These are phyloP conservation scores for Agrochola circellaris DNA, from an alignment of 2,888 invertebrate species.

Conservation along the genomic window DNA sequence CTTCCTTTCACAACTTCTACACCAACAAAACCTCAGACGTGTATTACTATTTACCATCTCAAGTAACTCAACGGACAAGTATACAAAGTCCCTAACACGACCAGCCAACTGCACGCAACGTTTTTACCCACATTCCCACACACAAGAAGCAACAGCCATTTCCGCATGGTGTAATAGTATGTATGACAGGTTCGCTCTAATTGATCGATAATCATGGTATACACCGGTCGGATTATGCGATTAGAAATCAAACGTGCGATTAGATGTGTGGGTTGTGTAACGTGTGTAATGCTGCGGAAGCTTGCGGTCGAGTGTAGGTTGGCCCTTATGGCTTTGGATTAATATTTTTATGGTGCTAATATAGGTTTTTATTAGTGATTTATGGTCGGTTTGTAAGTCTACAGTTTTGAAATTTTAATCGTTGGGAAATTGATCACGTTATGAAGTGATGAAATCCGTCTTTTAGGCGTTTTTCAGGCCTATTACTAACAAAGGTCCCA, in stretches of 20 bases:
- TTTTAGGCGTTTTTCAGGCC: too few relatives aligned
- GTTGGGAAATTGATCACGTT: too few relatives aligned
- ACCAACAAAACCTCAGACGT: neutral
- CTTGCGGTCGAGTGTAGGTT: constrained; percentile 30
- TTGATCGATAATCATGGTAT: constrained; percentile 54
- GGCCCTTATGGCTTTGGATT: constrained; percentile 29
- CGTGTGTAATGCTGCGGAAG: constrained; percentile 26
- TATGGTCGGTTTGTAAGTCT: neutral
- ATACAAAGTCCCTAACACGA: constrained; percentile 26
- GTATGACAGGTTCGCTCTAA: constrained; percentile 69
- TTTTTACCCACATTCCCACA: constrained; percentile 57
- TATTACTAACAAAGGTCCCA: too few relatives aligned
- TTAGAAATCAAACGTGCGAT: constrained; percentile 57
- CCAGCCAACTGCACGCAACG: constrained; percentile 5
- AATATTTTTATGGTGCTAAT: neutral
- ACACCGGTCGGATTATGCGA: constrained; percentile 54
- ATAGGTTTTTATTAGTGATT: neutral
- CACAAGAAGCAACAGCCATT: constrained; percentile 46
- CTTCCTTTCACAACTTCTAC: neutral
- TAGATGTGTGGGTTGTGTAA: constrained; percentile 54
- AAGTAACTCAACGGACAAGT: neutral
- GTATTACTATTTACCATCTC: neutral
- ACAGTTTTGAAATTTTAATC: too few relatives aligned
- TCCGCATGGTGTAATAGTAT: constrained; percentile 69
- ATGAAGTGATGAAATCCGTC: too few relatives aligned